phyloP scores from a whole-genome alignment of 2,113 vertebrate genomes.

The Crypturellus undulatus region DNA sequence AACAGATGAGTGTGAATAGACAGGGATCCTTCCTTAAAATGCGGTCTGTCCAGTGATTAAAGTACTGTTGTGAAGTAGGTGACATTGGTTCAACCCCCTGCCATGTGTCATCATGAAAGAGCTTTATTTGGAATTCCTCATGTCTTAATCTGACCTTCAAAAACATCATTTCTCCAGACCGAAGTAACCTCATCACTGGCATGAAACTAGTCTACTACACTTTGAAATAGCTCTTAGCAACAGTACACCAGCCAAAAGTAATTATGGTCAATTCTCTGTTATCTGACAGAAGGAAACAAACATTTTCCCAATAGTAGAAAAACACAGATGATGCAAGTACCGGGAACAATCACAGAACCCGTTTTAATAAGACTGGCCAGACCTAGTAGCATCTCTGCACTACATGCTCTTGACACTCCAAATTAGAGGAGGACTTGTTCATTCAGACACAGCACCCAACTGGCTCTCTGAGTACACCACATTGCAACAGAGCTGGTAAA shows the following conservation, averaged over 20 bases:
- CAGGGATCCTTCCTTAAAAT: background rate
- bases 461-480: background rate
- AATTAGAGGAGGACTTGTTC: background rate
- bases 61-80: background rate
- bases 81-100: background rate
- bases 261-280: constrained; percentile 8
- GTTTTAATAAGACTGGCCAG: background rate
- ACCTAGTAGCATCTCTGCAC: background rate
- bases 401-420: background rate
- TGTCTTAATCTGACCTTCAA: background rate
- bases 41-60: background rate
- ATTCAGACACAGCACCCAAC: background rate
- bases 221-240: constrained; percentile 11
- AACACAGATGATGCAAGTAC: constrained; percentile 15
- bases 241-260: constrained; percentile 29
- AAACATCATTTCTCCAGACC: constrained; percentile 6
- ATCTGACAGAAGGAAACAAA: background rate
- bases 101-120: background rate
- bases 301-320: background rate
- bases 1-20: background rate
- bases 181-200: background rate
- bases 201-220: background rate
- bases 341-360: background rate
- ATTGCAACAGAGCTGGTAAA: constrained; percentile 36
- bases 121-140: background rate